Percentiles rank a stretch among this genome's conserved stretches.
phyloP scores from a whole-genome alignment of 2,113 vertebrate genomes.

The Urocynchramus pylzowi region DNA sequence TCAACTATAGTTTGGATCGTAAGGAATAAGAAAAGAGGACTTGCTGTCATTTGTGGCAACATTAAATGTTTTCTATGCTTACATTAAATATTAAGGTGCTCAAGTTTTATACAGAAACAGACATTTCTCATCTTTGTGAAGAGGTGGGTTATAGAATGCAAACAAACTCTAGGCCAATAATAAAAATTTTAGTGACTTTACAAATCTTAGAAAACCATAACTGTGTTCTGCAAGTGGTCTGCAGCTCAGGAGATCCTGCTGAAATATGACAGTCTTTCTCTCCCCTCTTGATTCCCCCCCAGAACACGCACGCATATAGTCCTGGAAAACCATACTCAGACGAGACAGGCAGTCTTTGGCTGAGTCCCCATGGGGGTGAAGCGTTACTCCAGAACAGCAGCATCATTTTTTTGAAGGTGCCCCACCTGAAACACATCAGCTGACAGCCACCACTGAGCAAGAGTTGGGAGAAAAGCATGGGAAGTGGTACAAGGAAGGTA shows the following conservation, averaged over 20 bases:
- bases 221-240: neutral
- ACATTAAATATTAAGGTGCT: neutral
- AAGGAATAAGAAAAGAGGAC: neutral
- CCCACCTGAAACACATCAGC: neutral
- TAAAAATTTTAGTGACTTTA: neutral
- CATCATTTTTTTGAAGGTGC: neutral
- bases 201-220: neutral
- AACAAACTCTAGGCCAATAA: neutral
- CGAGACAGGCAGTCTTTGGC: neutral
- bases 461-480: neutral
- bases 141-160: neutral
- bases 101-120: neutral
- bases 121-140: neutral
- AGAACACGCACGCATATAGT: neutral
- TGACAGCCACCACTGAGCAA: neutral
- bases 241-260: neutral
- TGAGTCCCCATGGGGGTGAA: fast-evolving
- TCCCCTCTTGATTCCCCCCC: neutral
- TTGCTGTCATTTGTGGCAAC: neutral
- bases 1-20: neutral
- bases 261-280: neutral
- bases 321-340: neutral
- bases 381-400: neutral
- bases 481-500: neutral
- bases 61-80: neutral